Conservation (phyloP, 1,140 invertebrate species). For the Eueides isabella region DNA sequence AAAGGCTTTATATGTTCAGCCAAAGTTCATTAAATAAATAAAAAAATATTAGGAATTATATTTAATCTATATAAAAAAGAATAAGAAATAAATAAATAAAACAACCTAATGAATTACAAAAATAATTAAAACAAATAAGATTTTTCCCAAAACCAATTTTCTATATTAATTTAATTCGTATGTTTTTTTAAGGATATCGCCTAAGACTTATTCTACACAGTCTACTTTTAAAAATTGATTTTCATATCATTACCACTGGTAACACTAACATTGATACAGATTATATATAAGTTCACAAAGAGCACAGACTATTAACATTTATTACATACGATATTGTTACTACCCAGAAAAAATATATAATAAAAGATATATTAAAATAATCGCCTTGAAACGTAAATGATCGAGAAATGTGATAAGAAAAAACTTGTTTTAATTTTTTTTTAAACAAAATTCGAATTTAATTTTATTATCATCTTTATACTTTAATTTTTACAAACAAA, state of each 20-base stretch:
- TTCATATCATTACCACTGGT: conserved; percentile 6
- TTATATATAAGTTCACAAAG: not conserved
- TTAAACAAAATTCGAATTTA: no score
- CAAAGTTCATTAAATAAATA: no score
- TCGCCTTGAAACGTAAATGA: no score
- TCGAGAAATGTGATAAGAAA: no score
- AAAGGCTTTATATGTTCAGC: no score
- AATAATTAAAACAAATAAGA: not conserved
- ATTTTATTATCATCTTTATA: no score
- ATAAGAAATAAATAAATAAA: not conserved
- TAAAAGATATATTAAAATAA: no score
- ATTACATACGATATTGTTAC: not conserved
- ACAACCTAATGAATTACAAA: not conserved
- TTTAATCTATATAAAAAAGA: not conserved
- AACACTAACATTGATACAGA: not conserved
- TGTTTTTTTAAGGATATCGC: not conserved
- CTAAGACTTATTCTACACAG: conserved; percentile 18
- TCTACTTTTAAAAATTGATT: conserved; percentile 20
- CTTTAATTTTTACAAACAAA: no score
- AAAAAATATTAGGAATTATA: no score
- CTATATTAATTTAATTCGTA: not conserved
- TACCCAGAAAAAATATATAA: no score
- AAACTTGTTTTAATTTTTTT: no score
- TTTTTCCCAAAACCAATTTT: not conserved
- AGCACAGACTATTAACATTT: not conserved